Percentiles rank a stretch among this genome's conserved stretches.
Conservation (phyloP, 2,888 invertebrate species). For the Nymphalis polychloros region DNA sequence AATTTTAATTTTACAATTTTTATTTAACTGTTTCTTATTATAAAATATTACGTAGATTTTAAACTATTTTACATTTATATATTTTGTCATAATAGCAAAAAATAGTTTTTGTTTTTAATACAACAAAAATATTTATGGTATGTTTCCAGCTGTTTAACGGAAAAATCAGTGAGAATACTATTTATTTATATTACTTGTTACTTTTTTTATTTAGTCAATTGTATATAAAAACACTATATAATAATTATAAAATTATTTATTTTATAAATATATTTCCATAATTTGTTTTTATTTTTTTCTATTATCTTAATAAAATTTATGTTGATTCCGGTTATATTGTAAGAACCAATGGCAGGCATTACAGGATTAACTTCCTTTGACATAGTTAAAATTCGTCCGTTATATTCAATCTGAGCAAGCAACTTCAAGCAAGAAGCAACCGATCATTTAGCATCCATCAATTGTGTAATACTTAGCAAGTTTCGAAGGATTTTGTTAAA, state of each 20-base stretch:
- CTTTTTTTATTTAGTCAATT: not conserved
- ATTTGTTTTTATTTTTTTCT: not conserved
- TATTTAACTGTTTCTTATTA: too few relatives aligned
- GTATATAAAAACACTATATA: not conserved
- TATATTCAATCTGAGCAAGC: constrained; percentile 40
- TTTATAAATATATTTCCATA: not conserved
- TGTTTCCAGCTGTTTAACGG: too few relatives aligned
- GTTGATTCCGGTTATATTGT: constrained; percentile 33
- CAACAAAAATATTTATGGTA: too few relatives aligned
- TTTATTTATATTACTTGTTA: too few relatives aligned
- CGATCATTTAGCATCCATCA: not conserved
- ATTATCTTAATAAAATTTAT: not conserved
- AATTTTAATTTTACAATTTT: too few relatives aligned
- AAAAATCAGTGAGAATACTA: too few relatives aligned
- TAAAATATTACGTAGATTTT: too few relatives aligned
- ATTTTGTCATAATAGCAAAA: too few relatives aligned
- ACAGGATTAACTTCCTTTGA: constrained; percentile 22
- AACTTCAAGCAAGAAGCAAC: constrained; percentile 14
- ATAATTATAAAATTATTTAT: not conserved
- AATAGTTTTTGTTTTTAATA: too few relatives aligned
- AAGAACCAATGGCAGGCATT: constrained; percentile 38
- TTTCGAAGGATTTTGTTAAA: constrained; percentile 1
- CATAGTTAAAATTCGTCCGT: constrained; percentile 40
- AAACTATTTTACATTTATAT: too few relatives aligned
- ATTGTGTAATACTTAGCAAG: not conserved